Evolutionary conservation across 2,888 invertebrate species (phyloP).

Genomic region (Polyommatus iphigenia): DNA sequence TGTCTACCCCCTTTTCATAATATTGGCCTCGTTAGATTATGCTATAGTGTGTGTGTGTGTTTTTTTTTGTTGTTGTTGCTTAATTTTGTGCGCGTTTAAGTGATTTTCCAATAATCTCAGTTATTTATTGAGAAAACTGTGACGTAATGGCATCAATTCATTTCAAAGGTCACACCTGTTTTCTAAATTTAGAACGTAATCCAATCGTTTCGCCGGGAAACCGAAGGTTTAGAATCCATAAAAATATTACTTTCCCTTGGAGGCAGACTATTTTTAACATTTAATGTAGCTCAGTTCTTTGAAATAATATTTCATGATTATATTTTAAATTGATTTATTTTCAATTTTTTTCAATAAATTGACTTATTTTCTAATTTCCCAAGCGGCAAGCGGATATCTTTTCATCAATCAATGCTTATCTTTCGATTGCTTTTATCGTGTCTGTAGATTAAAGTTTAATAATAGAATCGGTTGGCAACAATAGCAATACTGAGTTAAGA

Average conservation of each 20-base stretch:
- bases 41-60: neutral
- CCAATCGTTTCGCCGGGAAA: slow-evolving; percentile 2
- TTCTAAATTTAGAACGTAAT: slow-evolving; percentile 21
- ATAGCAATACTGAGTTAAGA: neutral
- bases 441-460: neutral
- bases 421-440: slow-evolving; percentile 1
- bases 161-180: neutral
- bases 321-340: neutral
- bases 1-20: too few species aligned
- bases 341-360: neutral
- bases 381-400: neutral
- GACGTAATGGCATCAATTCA: neutral
- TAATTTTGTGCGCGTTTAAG: neutral
- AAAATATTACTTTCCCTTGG: neutral
- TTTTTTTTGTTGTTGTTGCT: neutral
- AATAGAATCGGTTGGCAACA: neutral
- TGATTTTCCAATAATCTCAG: neutral
- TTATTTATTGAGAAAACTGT: neutral
- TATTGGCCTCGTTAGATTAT: too few species aligned
- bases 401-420: slow-evolving; percentile 2
- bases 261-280: neutral
- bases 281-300: neutral
- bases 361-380: too few species aligned
- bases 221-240: slow-evolving; percentile 15
- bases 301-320: neutral